Percentiles rank a stretch among this genome's conserved stretches.
Conservation (phyloP, 1,140 invertebrate species). For the Venturia canescens region DNA sequence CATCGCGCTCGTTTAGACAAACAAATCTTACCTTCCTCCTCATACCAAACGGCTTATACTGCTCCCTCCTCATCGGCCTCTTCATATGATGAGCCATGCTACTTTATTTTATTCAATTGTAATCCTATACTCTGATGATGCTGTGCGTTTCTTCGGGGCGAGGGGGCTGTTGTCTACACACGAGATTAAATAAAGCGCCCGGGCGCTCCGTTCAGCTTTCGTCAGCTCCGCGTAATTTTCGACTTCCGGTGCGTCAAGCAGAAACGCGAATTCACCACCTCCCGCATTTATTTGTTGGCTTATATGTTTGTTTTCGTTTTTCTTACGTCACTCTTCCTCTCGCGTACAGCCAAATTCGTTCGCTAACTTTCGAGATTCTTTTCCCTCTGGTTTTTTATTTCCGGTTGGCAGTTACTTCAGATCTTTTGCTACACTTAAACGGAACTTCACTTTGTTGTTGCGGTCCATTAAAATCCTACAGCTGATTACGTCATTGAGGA, state of each 20-base stretch:
- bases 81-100: slow-evolving; percentile 71
- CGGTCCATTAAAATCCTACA: too few relatives aligned
- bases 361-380: background rate
- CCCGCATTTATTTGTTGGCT: slow-evolving; percentile 60
- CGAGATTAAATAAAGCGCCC: slow-evolving; percentile 44
- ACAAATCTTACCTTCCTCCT: slow-evolving; percentile 71
- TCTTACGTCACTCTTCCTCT: slow-evolving; percentile 31
- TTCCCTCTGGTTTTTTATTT: background rate
- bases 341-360: background rate
- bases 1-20: background rate
- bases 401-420: background rate
- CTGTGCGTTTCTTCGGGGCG: too few relatives aligned
- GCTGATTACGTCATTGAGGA: background rate
- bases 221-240: slow-evolving; percentile 68
- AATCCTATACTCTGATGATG: background rate
- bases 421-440: too few relatives aligned
- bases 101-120: slow-evolving; percentile 29
- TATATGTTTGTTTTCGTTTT: background rate
- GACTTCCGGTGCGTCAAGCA: slow-evolving; percentile 57
- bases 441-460: too few relatives aligned
- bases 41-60: slow-evolving; percentile 73
- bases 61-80: slow-evolving; percentile 68
- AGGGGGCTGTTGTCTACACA: background rate
- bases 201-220: slow-evolving; percentile 55
- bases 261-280: slow-evolving; percentile 58